Evolutionary conservation across 1,140 invertebrate species (phyloP), one percentile per base, ranked within the genome.

Genomic region (Solen grandis): DNA sequence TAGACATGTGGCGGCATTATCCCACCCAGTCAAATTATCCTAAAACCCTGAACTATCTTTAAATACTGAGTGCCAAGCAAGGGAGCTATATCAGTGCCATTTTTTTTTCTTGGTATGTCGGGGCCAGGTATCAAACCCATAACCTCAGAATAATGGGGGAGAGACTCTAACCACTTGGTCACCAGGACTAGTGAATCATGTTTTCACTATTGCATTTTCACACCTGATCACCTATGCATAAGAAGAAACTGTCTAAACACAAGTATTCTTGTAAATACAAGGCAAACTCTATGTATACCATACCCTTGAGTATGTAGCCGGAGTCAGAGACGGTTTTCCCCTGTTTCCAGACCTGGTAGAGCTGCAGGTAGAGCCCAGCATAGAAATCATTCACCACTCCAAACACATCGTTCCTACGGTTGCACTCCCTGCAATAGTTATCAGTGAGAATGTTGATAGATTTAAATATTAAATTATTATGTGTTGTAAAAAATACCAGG

Each of bases 261-360:
- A n/a, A 54, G n/a, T n/a, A n/a, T n/a, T n/a, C n/a, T n/a, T n/a
- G n/a, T n/a, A n/a, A n/a, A n/a, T n/a, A n/a, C n/a, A n/a, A n/a
- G n/a, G n/a, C n/a, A n/a, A n/a, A 76, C 19, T 35, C 14, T 36
- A 41, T 57, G 2, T 5, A 10, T 50, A 79, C 78, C 83, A n/a
- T 86, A 94, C 94, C 93, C 93, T 93, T 93, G 8, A 94, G 86
- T 35, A 94, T 90, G 87, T 89, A 92, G 65, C 94, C 94, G 14
- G 93, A 93, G 85, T 94, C 93, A 35, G 88, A 85, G 33, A 94
- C 93, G 19, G 93, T 94, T 84, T 93, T 94, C 2, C 92, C 90
- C 76, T 93, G 87, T 84, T 92, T 93, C 94, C 94, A 94, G 4
- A 91, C 88, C 50, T 90, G 86, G 83, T 93, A 93, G 65, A 94